Conservation (phyloP, 53 echinoderm and acorn worm species). For the Actinopyga echinites region DNA sequence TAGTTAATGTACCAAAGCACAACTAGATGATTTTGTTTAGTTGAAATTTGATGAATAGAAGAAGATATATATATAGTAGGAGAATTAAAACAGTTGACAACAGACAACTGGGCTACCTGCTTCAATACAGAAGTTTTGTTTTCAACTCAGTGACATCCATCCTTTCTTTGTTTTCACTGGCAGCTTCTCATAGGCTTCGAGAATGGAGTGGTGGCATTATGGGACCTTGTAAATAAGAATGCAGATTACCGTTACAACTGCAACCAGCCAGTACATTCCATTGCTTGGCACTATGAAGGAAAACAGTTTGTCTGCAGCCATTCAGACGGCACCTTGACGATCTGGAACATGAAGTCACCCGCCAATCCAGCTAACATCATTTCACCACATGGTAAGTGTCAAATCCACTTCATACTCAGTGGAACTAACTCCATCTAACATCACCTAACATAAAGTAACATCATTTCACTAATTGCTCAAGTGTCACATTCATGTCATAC, state of each 20-base stretch:
- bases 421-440: too few relatives aligned
- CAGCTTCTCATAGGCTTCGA: constrained; percentile 99
- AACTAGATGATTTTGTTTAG: too few relatives aligned
- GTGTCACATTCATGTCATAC: too few relatives aligned
- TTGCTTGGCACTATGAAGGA: constrained; percentile 94
- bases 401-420: too few relatives aligned
- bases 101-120: too few relatives aligned
- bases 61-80: too few relatives aligned
- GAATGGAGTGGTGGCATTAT: constrained; percentile 86
- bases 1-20: too few relatives aligned
- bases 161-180: not conserved
- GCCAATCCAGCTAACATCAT: constrained; percentile 91
- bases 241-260: constrained; percentile 95
- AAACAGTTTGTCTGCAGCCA: constrained; percentile 96
- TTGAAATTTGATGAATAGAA: too few relatives aligned
- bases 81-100: too few relatives aligned
- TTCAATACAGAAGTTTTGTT: not conserved
- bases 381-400: constrained; percentile 89
- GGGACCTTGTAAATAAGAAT: constrained; percentile 84
- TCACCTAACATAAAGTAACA: too few relatives aligned
- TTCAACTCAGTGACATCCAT: not conserved
- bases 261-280: constrained; percentile 86
- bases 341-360: constrained; percentile 82
- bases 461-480: too few relatives aligned
- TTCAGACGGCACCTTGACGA: constrained; percentile 93